Evolutionary conservation across 2,888 invertebrate genomes (phyloP).

Genomic region (Macrosiphum euphorbiae): DNA sequence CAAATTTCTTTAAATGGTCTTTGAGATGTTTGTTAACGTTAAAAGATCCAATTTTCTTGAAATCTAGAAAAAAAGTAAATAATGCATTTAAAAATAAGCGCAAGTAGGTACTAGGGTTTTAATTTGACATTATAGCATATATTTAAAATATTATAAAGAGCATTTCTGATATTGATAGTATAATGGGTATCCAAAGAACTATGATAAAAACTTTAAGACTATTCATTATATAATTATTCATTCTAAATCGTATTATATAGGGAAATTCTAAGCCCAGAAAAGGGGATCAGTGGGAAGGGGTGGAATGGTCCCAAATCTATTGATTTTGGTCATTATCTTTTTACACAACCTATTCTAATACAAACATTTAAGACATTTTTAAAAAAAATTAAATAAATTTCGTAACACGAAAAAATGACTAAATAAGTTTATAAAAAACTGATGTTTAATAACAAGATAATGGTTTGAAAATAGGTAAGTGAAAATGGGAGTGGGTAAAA

Average conservation of each 20-base stretch:
- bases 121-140: not conserved
- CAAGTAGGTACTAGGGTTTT: not conserved
- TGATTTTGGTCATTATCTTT: not conserved
- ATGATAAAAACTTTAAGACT: not conserved
- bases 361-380: not conserved
- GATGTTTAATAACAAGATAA: too few species aligned
- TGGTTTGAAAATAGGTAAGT: not conserved
- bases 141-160: not conserved
- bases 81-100: not conserved
- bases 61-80: not conserved
- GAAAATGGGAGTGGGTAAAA: not conserved
- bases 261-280: not conserved
- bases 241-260: not conserved
- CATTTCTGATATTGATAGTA: not conserved
- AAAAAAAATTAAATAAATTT: not conserved
- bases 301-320: not conserved
- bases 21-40: not conserved
- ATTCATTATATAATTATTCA: not conserved
- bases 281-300: too few species aligned
- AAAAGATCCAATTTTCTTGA: not conserved
- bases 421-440: too few species aligned
- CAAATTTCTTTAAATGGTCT: not conserved
- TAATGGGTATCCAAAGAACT: not conserved
- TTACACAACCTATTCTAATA: not conserved
- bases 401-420: too few species aligned